Base-by-base conservation (phyloP, 1,140 invertebrate species). In the Lordiphosa collinella region DNA sequence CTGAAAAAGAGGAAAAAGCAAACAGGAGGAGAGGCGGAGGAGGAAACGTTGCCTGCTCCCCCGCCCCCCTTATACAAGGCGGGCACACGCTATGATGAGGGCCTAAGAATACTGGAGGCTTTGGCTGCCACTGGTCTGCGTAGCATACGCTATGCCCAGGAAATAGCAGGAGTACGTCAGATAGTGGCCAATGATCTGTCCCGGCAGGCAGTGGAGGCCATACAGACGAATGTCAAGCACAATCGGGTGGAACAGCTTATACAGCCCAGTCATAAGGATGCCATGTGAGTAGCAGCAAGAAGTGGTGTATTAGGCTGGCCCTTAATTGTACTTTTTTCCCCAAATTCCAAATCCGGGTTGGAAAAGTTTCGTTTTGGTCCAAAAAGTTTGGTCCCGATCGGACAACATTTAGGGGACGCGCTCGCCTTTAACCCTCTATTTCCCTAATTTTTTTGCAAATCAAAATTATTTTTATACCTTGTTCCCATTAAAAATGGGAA, bases 171-270 rank as follows among this genome's bases (percentile, higher is more conserved):
- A 40, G 90, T 99, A 0, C 93, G 92, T 40, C 91, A 94, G 87
- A 94, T 99, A 13, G 89, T 98, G 41, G 97, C 98, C 1, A 99
- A 99, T 91, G 99, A 99, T 89, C 92, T 98, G 62, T 97, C 96
- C n/a, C 86, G 90, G 31, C 91, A 92, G 72, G 98, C 98, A 29
- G 96, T 98, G 2, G 92, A 95, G 50, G 93, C 93, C 57, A 99
- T 99, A 16, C 92, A 93, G 68, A 90, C 91, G 29, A 99, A 99
- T 90, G 92, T 97, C 37, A 76, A 91, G 47, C 90, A 93, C 57
- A 99, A 99, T 90, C 85, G 91, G 16, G 93, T 99, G 2, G 90
- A 93, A 38, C 71, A 95, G 79, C 71, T 97, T 14, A 92, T 99
- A 11, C 91, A 90, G 35, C 90, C 95, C 0, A 93, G 91, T 79